Percentiles rank a stretch among this genome's conserved stretches.
phyloP scores from a whole-genome alignment of 2,888 invertebrate genomes.

The Melanostoma mellinum region DNA sequence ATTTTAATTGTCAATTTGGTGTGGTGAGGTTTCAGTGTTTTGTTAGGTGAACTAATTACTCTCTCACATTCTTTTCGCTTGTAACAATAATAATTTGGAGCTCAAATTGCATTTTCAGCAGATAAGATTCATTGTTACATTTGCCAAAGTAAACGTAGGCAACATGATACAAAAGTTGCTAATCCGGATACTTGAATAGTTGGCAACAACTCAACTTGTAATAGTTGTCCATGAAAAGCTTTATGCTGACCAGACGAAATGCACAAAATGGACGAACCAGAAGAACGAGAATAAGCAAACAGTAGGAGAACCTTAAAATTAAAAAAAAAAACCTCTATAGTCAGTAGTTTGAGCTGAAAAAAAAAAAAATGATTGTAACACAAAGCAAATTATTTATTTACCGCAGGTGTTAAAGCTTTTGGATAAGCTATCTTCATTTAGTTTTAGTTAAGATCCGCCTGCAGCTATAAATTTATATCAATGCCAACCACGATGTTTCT shows the following conservation, averaged over 20 bases:
- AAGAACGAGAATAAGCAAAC: conserved; percentile 10
- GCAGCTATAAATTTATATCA: conserved; percentile 27
- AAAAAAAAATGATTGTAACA: conserved; percentile 6
- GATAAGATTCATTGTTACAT: not conserved
- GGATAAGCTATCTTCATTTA: not conserved
- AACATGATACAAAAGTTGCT: not conserved
- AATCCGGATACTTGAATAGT: not conserved
- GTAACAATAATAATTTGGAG: no score
- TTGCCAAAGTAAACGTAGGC: not conserved
- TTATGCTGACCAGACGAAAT: not conserved
- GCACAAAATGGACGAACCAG: conserved; percentile 1
- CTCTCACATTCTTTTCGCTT: no score
- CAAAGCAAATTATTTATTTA: not conserved
- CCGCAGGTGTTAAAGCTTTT: conserved; percentile 16
- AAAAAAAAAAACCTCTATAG: conserved; percentile 1
- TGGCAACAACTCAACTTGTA: not conserved
- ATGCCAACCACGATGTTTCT: conserved; percentile 42
- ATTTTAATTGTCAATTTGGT: not conserved
- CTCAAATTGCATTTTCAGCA: not conserved
- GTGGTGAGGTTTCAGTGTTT: not conserved
- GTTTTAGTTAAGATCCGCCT: not conserved
- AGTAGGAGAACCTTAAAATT: not conserved
- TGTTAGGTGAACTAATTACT: not conserved
- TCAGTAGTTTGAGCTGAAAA: not conserved
- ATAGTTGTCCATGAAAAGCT: conserved; percentile 5